Base-by-base conservation (phyloP, 2,888 invertebrate genomes). In the Drosophila crucigera region DNA sequence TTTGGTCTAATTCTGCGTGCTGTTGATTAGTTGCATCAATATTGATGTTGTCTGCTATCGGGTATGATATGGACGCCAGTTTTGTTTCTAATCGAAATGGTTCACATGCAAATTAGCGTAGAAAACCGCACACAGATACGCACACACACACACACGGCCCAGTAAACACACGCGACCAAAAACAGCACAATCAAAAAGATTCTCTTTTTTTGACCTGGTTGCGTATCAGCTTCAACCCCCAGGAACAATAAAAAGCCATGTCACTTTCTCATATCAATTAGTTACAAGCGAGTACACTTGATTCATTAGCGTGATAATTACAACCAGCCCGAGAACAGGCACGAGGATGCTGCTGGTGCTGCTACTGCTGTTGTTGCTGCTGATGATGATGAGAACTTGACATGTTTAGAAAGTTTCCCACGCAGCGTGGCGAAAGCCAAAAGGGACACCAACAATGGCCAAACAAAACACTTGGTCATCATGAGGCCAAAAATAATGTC, bases 281-380 rank as follows among this genome's bases (percentile, higher is more conserved):
- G 87, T 89, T 79, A 90, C 87, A 73, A 86, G 77, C 84, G 91
- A 88, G 70, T 90, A 76, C 89, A 84, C 87, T 90, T 90, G 84
- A 90, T 88, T 84, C 87, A 88, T 88, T 89, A 90, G 87, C 89
- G 87, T 81, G 89, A 90, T 89, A 90, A 88, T 88, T 89, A 84
- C 73, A 74, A 80, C 76, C 89, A 77, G 89, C 52, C 54, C 31
- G 58, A 63, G 67, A 56, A 68, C 54, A 63, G 63, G 56, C 47
- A 69, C 62, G 43, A 64, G 41, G 53, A 59, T 56, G 73, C 54
- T 76, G 22, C 9, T 39, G n/a, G 0, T 37, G 41, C 7, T 37
- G 14, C 4, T 37, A 1, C 16, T 56, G 73, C 54, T 76, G 22
- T 5, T 37, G 14, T 2, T 39, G 3, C 19, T 39, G 19, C 3